Base-by-base conservation (phyloP, 2,113 vertebrate species). In the Antechinus stuartii region DNA sequence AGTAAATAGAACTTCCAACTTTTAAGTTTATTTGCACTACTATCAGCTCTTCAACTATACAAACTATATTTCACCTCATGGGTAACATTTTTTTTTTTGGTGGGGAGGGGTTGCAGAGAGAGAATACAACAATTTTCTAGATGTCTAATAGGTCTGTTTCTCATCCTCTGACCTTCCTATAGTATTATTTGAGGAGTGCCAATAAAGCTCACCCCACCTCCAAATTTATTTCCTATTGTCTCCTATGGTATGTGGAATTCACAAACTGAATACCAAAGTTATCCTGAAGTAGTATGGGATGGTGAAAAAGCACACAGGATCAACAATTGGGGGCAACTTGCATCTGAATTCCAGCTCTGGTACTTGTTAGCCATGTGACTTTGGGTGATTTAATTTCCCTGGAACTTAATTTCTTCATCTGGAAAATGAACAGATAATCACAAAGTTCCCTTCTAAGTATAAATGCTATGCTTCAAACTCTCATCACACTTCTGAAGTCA, bases 11-110 rank as follows among this genome's bases (percentile, higher is more conserved):
- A 14, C 93, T 91, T 91, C 25, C 91, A 90, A 90, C 22, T 93
- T 95, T 93, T 19, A 93, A 97, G 26, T 0, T 5, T 95, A 68
- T 96, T 90, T 97, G 30, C 27, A 95, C 27, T 54, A 46, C 35
- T 92, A 30, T 52, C 7, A 0, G 11, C 2, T 50, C 23, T 94
- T 95, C 24, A 46, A 52, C 10, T 10, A 24, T 26, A 22, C 7
- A 92, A 2, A 54, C 25, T 68, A 57, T 26, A 42, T 27, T 89
- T 47, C 61, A 93, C 46, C 0, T 53, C 22, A 22, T 84, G 16
- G 68, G 35, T 68, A 84, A 22, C 35, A 76, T 35, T 84, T 76
- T 1, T n/a, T 22, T 56, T 55, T 56, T 27, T 2, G 1, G 26
- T 14, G 68, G 16, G 6, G 5, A 0, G 6, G 10, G 3, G 0